These are phyloP conservation scores for Antidorcas marsupialis DNA, from an alignment of 2,113 vertebrate species.

Conservation along the genomic window DNA sequence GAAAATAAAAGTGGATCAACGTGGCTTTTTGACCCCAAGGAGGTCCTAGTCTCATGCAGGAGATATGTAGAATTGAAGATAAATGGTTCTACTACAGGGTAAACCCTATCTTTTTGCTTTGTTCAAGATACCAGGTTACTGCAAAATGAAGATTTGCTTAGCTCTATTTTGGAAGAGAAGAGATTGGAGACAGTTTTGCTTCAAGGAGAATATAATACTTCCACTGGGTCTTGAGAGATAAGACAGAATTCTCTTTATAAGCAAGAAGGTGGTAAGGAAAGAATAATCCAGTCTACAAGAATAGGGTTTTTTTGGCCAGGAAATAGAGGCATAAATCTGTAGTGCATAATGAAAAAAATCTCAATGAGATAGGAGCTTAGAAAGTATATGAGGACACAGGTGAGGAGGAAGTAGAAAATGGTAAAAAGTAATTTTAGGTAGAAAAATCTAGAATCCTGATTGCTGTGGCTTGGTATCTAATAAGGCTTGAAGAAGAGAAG, in stretches of 20 bases:
- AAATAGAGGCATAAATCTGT: not conserved
- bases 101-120: not conserved
- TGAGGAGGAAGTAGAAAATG: not conserved
- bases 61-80: not conserved
- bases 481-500: not conserved
- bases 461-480: not conserved
- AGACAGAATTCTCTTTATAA: not conserved
- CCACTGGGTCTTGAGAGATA: not conserved
- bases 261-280: not conserved
- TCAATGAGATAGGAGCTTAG: not conserved
- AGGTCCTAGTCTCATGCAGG: not conserved
- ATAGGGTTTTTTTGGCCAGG: not conserved
- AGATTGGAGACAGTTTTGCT: not conserved
- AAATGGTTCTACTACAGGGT: not conserved
- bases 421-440: not conserved
- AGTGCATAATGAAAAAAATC: not conserved
- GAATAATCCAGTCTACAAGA: not conserved
- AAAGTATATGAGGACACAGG: not conserved
- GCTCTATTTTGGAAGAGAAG: not conserved
- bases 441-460: not conserved
- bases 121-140: not conserved
- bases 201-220: not conserved
- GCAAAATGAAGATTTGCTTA: not conserved
- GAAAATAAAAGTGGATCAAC: not conserved
- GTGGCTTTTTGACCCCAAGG: not conserved